These are phyloP conservation scores for Celastrina argiolus DNA, from an alignment of 2,888 invertebrate species.

Conservation along the genomic window DNA sequence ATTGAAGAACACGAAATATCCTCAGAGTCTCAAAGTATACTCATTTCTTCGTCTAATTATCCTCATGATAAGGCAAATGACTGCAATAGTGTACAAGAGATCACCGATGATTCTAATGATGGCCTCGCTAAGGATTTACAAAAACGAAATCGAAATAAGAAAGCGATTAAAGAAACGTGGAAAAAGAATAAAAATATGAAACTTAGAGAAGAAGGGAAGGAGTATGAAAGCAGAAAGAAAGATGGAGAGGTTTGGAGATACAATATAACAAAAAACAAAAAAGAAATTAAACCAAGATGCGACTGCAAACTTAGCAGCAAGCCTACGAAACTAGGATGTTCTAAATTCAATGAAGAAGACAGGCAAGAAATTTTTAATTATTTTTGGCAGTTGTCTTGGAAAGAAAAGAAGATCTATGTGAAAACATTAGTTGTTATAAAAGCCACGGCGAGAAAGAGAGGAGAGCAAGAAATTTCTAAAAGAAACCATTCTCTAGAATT, in stretches of 20 bases:
- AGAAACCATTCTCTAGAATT: background rate
- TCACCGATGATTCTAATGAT: background rate
- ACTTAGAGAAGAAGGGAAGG: background rate
- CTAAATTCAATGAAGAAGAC: background rate
- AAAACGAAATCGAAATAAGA: background rate
- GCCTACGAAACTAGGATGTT: background rate
- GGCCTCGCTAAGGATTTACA: background rate
- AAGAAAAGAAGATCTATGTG: background rate
- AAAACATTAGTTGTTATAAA: background rate
- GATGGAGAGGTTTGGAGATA: background rate
- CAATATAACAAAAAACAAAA: background rate
- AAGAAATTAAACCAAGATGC: background rate
- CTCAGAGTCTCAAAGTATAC: background rate
- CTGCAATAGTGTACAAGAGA: background rate
- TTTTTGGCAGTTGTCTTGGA: background rate
- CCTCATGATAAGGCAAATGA: background rate
- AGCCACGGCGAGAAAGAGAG: background rate
- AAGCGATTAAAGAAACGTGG: background rate
- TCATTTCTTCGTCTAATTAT: background rate
- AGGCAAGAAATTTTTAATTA: background rate
- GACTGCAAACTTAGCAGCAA: background rate
- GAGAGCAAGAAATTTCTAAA: background rate
- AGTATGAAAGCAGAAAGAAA: background rate
- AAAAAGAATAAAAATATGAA: background rate
- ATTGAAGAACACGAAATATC: background rate